A percentile compares a stretch with the other conserved stretches of the same genome.
Evolutionary conservation across 2,797 vertebrate genomes (phyloP).

Genomic region (Neoniphon sammara): DNA sequence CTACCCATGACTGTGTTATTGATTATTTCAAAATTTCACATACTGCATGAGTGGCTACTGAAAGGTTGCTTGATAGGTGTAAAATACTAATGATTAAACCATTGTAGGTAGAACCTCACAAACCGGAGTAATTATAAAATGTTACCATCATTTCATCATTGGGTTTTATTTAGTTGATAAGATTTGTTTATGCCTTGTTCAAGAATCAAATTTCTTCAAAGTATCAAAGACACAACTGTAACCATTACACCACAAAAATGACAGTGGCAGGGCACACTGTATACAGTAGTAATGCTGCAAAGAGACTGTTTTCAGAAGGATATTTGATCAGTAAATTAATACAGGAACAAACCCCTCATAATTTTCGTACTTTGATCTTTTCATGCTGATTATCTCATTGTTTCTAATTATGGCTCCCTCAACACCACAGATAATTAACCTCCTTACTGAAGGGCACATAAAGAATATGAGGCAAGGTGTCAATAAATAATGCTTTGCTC

Average conservation of each 20-base stretch:
- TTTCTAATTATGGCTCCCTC: constrained; percentile 12
- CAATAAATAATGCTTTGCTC: background rate
- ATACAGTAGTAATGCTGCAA: background rate
- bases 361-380: constrained; percentile 5
- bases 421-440: background rate
- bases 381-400: constrained; percentile 5
- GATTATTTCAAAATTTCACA: no score
- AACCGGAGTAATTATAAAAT: no score
- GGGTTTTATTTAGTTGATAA: no score
- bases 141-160: no score
- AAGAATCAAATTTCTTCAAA: no score
- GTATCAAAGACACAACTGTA: background rate
- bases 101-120: no score
- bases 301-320: background rate
- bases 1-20: no score
- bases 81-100: no score
- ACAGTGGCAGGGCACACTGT: background rate
- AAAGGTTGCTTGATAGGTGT: no score
- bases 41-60: no score
- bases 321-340: constrained; percentile 9
- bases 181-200: no score
- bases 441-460: background rate
- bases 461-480: background rate
- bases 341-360: background rate
- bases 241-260: background rate